Base-by-base conservation (phyloP, 2,888 invertebrate species). In the Melolontha melolontha region DNA sequence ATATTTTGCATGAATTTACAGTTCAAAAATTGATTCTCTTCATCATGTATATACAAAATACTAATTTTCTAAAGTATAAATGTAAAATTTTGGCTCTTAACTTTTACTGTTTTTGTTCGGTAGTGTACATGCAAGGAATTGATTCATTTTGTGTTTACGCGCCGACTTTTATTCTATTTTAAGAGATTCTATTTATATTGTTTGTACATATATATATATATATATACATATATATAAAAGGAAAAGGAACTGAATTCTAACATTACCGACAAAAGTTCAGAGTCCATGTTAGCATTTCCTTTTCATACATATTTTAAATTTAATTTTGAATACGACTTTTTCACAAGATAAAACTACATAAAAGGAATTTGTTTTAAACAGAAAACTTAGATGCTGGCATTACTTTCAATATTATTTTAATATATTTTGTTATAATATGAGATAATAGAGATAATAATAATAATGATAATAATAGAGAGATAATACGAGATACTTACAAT, bases 21-120 rank as follows among this genome's bases (percentile, higher is more conserved):
- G 66, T 64, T 65, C 14, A 41, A 49, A 52, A 34, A 52, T 51
- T 63, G n/a, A 12, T 14, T 42, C 5, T 47, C 1, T 47, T 47
- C 12, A 47, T 47, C 42, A 44, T 63, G 29, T 51, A 59, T 59
- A 39, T 57, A 66, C 50, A 66, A 66, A 69, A 68, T 70, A 54
- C 63, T 73, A 69, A 71, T 72, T 72, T n/a, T 72, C 73, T 73
- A 73, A 72, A 12, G 39, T 39, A 40, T 40, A 11, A 54, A 72
- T 72, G 72, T 73, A 71, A 70, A 14, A 72, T 68, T 64, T 70
- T 67, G 44, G 54, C 44, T 50, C 66, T 66, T 41, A 27, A 47
- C 27, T 44, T 39, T 41, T 51, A 64, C 14, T 17, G 40, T 57
- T 14, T 57, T 47, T 66, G 49, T 54, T 66, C 52, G 49, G 49